Conservation (phyloP, 1,140 invertebrate species). For the Eupeodes corollae region DNA sequence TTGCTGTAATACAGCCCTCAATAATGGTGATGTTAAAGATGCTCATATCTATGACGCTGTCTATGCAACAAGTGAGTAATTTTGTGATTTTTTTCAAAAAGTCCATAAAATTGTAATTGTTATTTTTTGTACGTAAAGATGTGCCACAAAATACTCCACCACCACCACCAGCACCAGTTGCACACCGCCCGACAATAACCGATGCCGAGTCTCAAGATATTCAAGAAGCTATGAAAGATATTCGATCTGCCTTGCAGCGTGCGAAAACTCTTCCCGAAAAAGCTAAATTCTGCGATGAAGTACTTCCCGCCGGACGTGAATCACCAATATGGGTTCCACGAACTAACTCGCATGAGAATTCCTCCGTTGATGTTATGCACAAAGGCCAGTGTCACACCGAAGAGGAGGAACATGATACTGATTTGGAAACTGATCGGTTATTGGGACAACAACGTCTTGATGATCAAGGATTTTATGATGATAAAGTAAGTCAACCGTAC, state of each 20-base stretch:
- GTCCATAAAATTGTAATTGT: background rate
- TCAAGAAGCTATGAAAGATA: constrained; percentile 72
- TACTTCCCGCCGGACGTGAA: constrained; percentile 24
- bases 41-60: constrained; percentile 8
- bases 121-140: background rate
- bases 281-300: constrained; percentile 30
- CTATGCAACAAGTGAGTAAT: constrained; percentile 4
- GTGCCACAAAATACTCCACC: background rate
- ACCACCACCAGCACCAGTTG: background rate
- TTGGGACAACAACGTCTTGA: constrained; percentile 78
- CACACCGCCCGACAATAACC: constrained; percentile 13
- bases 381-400: constrained; percentile 8
- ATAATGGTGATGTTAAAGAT: constrained; percentile 1
- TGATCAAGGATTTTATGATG: constrained; percentile 79
- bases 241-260: constrained; percentile 63
- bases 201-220: constrained; percentile 21
- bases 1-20: constrained; percentile 4
- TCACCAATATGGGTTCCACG: constrained; percentile 35
- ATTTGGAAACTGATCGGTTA: constrained; percentile 78
- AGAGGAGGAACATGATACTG: constrained; percentile 72
- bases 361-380: background rate
- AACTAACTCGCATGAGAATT: constrained; percentile 7
- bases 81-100: background rate
- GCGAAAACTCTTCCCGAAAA: constrained; percentile 42
- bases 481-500: constrained; percentile 44